Evolutionary conservation across 2,797 vertebrate genomes (phyloP), one percentile per base, ranked within the genome.

Genomic region (Orientallactaga sibirica): DNA sequence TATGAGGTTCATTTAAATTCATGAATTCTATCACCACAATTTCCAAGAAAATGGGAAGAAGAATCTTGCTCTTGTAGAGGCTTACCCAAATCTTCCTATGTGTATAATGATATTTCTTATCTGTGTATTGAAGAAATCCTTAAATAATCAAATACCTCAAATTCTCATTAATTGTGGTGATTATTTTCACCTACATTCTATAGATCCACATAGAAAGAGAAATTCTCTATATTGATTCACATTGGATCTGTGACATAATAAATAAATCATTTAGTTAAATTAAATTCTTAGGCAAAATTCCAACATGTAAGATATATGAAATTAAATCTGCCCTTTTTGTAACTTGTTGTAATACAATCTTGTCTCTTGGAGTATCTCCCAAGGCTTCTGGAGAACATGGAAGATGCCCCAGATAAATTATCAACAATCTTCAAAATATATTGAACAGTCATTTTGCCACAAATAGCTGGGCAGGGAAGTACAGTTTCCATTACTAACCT

Each of bases 371-470:
- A 93, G 73, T 75, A 64, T 91, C 91, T 95, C 74, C 29, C 16
- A 8, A 3, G n/a, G 9, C 27, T 43, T 85, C n/a, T 71, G 43
- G 70, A 92, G 48, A 94, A 91, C 58, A 70, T 37, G 41, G 41
- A 73, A 86, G 71, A 94, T 80, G 29, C 20, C 25, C 33, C 70
- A 85, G 81, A 83, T 85, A 62, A 62, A 94, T 94, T 88, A 79
- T 84, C 58, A 86, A 58, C 78, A 62, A 76, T 18, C 68, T 95
- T 95, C 67, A 92, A 92, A 97, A 88, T 41, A 24, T 76, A 94
- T 78, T 90, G 79, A 94, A 58, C 55, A 85, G 84, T 93, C 88
- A 92, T 94, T 83, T 94, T 90, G 68, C 71, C 75, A 86, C 85
- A 91, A 96, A 95, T 78, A 90, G 62, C 73, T 70, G 37, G 16